Conservation (phyloP, 2,888 invertebrate species). For the Drosophila ezoana region DNA sequence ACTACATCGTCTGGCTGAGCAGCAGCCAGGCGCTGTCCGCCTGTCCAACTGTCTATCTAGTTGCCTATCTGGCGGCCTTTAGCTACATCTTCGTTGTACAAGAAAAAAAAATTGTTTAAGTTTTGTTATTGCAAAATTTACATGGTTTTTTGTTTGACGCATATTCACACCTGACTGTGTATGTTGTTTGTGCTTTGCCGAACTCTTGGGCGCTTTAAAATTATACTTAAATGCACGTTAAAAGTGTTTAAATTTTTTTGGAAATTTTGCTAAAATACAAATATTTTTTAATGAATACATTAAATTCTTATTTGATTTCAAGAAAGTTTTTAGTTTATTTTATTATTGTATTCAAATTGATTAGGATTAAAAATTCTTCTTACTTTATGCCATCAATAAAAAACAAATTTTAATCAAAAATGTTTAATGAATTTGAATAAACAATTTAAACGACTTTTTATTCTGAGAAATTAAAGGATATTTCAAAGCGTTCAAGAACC, state of each 20-base stretch:
- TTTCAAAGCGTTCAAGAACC: too few species aligned
- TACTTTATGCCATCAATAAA: too few species aligned
- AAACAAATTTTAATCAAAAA: too few species aligned
- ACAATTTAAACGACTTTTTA: too few species aligned
- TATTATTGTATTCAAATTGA: too few species aligned
- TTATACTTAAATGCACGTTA: background rate
- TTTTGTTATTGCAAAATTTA: constrained; percentile 69
- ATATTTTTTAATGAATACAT: background rate
- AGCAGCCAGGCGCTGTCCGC: constrained; percentile 24
- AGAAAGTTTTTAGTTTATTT: too few species aligned
- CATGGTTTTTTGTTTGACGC: constrained; percentile 51
- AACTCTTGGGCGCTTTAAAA: background rate
- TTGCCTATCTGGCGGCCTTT: constrained; percentile 59
- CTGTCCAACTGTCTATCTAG: constrained; percentile 40
- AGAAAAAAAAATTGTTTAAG: constrained; percentile 30
- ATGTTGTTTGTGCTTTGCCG: background rate
- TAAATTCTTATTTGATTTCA: background rate
- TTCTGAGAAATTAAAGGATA: too few species aligned
- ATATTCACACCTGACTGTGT: constrained; percentile 62
- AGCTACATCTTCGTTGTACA: constrained; percentile 43
- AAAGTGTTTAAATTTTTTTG: background rate
- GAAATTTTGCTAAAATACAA: background rate
- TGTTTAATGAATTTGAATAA: too few species aligned
- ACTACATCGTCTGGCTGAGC: constrained; percentile 45
- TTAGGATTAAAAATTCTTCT: too few species aligned